These are phyloP conservation scores for Rafetus swinhoei DNA, from an alignment of 2,113 vertebrate species.

Conservation along the genomic window DNA sequence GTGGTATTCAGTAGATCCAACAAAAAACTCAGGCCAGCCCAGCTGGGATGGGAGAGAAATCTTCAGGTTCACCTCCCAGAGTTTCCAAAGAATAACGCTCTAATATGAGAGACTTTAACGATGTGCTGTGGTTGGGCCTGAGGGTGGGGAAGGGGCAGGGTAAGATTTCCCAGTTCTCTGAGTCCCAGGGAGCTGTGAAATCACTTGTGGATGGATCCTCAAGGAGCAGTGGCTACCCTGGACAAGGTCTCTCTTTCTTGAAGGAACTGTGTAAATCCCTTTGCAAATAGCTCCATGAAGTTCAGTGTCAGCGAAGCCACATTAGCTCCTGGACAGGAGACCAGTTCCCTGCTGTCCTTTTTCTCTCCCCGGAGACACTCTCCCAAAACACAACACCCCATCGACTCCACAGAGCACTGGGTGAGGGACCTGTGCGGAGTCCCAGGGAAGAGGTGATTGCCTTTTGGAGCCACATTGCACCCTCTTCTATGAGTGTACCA, in stretches of 20 bases:
- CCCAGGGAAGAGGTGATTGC: not conserved
- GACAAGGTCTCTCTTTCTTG: not conserved
- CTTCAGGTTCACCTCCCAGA: not conserved
- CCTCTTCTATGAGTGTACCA: not conserved
- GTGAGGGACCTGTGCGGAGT: not conserved
- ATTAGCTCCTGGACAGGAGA: not conserved
- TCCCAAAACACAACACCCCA: not conserved
- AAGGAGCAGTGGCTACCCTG: not conserved
- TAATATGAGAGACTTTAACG: not conserved
- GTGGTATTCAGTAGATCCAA: not conserved
- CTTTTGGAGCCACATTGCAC: not conserved
- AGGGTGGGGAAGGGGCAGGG: not conserved
- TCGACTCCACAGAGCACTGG: not conserved
- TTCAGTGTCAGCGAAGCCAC: not conserved
- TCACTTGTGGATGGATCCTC: not conserved
- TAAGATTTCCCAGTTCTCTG: not conserved
- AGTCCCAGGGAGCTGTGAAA: not conserved
- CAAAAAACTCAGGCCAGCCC: not conserved
- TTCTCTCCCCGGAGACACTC: not conserved
- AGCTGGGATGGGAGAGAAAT: not conserved
- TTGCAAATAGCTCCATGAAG: not conserved
- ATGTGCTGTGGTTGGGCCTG: too few relatives aligned
- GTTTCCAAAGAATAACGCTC: not conserved
- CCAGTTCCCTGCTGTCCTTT: not conserved
- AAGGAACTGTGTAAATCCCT: not conserved